Evolutionary conservation across 1,140 invertebrate species (phyloP), one percentile per base, ranked within the genome.

Genomic region (Branchinecta lynchi): DNA sequence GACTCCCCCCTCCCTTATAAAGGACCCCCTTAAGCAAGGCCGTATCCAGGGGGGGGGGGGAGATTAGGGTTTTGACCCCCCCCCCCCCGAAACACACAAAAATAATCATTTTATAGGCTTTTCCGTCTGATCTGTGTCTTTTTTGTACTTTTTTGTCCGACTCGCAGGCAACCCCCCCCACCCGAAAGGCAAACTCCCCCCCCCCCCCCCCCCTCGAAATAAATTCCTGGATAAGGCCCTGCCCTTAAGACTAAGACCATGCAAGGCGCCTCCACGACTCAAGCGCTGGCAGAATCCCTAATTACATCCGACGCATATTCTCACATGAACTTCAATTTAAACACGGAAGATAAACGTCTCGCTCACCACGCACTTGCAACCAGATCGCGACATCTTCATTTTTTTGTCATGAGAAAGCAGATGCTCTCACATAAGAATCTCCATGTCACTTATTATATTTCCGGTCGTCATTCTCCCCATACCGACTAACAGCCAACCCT

Each of bases 21-120:
- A 32, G 32, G 32, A 32, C 32, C 32, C 32, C 51, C 51, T 15
- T 15, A 51, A n/a, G n/a, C 46, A 51, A 9, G 46, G 46, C 46
- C 46, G 46, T 51, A 51, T 51, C 46, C 46, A 51, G 46, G 46
- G 46, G 46, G n/a, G 9, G 9, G 9, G n/a, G 46, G n/a, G n/a
- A n/a, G n/a, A n/a, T n/a, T n/a, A 51, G 46, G 46, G 46, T 51
- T 51, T 51, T 9, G 46, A 51, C 46, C 46, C 9, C 9, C n/a
- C n/a, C 46, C 46, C 46, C 46, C n/a, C 46, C 46, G n/a, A 51
- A 51, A 51, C n/a, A 51, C 9, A 51, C n/a, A 51, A 51, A 51
- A 51, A 51, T n/a, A 51, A 51, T 9, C n/a, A 9, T 51, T 51
- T 51, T 9, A 51, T 51, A n/a, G 9, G 46, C n/a, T 51, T 51